A percentile compares a stretch with the other conserved stretches of the same genome.
Evolutionary conservation across 1,140 invertebrate genomes (phyloP).

Genomic region (Ptiloglossa arizonensis): DNA sequence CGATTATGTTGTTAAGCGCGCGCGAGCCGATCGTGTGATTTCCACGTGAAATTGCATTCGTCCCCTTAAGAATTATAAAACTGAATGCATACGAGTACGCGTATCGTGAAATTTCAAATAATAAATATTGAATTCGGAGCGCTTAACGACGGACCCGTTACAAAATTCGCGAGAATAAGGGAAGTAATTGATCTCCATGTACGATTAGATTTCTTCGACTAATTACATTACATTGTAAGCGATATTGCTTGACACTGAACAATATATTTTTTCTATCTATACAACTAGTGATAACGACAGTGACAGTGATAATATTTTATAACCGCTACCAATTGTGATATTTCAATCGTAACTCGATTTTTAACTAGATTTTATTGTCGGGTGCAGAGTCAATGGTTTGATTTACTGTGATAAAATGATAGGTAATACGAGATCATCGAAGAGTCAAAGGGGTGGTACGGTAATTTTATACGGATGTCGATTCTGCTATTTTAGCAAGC

Average conservation of each 20-base stretch:
- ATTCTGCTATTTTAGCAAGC: not conserved
- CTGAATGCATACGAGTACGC: not conserved
- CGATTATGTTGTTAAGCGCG: not conserved
- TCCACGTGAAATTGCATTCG: not conserved
- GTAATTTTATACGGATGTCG: not conserved
- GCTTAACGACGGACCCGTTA: not conserved
- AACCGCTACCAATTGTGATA: conserved; percentile 33
- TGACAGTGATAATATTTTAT: conserved; percentile 37
- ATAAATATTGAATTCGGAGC: not conserved
- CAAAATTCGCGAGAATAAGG: not conserved
- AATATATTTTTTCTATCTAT: conserved; percentile 30
- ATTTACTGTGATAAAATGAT: conserved; percentile 40
- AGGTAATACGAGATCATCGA: not conserved
- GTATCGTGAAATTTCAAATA: not conserved
- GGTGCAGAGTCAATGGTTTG: not conserved
- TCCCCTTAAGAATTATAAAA: not conserved
- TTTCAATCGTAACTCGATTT: not conserved
- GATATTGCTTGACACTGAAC: not conserved
- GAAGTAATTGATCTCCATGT: not conserved
- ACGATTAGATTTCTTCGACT: not conserved
- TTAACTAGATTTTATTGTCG: conserved; percentile 24
- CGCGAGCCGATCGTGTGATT: not conserved
- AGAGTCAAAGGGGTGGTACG: not conserved
- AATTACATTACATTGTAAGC: not conserved
- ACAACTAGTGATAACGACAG: conserved; percentile 4